Percentiles rank a stretch among this genome's conserved stretches.
Evolutionary conservation across 2,113 vertebrate species (phyloP).

Genomic region (Phycodurus eques): DNA sequence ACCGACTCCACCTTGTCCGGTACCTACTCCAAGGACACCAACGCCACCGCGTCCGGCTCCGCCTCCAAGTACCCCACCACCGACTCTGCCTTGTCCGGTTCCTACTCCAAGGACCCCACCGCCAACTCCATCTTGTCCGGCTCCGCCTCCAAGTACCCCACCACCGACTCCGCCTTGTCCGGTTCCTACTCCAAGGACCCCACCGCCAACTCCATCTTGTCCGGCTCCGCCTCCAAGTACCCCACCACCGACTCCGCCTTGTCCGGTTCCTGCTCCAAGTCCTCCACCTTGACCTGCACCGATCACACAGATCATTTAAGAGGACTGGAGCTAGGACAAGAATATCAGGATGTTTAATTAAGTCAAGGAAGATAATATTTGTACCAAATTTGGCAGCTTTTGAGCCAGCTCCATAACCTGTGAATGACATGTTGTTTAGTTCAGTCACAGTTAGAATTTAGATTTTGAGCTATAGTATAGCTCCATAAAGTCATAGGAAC

Average conservation of each 20-base stretch:
- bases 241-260: conserved; percentile 12
- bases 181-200: background rate
- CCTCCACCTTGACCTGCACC: conserved; percentile 37
- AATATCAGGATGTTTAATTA: background rate
- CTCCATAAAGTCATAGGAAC: conserved; percentile 19
- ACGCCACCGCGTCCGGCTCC: conserved; percentile 2
- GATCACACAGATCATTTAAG: background rate
- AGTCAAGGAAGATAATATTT: background rate
- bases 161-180: conserved; percentile 15
- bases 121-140: background rate
- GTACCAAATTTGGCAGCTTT: conserved; percentile 74
- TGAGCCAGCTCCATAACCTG: conserved; percentile 63
- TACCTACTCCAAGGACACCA: conserved; percentile 2
- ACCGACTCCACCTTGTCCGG: conserved; percentile 24
- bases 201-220: background rate
- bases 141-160: conserved; percentile 20
- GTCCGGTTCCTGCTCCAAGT: background rate
- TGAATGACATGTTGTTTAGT: background rate
- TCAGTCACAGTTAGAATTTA: background rate
- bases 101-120: background rate
- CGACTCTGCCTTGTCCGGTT: conserved; percentile 24
- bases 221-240: conserved; percentile 17
- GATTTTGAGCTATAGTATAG: background rate
- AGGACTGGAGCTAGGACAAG: background rate
- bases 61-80: conserved; percentile 21